Base-by-base conservation (phyloP, 2,888 invertebrate species). In the Zygogramma bicolorata region DNA sequence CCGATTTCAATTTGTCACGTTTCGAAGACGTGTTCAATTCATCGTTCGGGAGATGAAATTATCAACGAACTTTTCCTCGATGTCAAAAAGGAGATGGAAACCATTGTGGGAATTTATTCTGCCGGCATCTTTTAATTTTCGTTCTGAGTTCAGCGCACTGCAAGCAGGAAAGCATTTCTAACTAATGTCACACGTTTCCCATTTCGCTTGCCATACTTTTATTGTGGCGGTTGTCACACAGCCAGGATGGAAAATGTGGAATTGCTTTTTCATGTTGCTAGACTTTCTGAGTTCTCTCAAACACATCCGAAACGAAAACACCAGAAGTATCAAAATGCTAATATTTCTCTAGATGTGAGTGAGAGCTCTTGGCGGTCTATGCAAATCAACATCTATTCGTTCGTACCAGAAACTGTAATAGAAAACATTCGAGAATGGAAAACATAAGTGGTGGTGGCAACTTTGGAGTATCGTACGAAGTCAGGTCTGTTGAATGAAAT, bases 221-320 rank as follows among this genome's bases (percentile, higher is more conserved):
- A 53, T 53, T 53, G 53, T 53, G 15, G n/a, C 53, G 53, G 53
- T 53, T 53, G 53, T 53, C 53, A 53, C 25, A 53, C 53, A 22
- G 27, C 53, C 13, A 27, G 27, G 53, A 53, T 53, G 27, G 53
- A 53, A 53, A 53, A 25, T 53, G 53, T 53, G 53, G 53, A 53
- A 53, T 53, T 53, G 53, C 53, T 53, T 53, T 53, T 53, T 53
- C 53, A 27, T 53, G 53, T 53, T 53, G 53, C 53, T n/a, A 22
- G 53, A 25, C 25, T 53, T 53, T 53, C 53, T 53, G 25, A 53
- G 53, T 53, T 53, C 27, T 27, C 27, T 27, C 10, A 27, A 53
- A 53, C 27, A 53, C 27, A 25, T 53, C 53, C 53, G 53, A 25
- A 53, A 53, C 25, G 53, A 53, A 46, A 46, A 53, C 27, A 53